These are phyloP conservation scores for Melikaiella ostensackeni DNA, from an alignment of 2,888 invertebrate genomes.

Conservation along the genomic window DNA sequence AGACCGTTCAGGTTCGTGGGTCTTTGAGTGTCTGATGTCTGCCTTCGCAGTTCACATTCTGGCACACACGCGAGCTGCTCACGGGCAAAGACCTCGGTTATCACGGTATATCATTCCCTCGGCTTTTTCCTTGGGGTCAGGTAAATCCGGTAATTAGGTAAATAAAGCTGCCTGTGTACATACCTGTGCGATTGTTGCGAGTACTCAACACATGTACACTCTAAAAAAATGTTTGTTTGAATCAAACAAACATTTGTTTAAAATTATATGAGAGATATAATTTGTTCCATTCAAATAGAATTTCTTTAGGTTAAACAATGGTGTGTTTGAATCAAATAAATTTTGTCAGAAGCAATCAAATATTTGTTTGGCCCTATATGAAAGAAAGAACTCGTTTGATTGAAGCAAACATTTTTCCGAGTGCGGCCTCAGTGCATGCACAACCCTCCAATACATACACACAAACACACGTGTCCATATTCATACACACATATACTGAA, in stretches of 20 bases:
- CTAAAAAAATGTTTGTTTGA: too few relatives aligned
- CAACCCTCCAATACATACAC: neutral
- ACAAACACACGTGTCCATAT: neutral
- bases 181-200: constrained; percentile 5
- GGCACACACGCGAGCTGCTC: constrained; percentile 33
- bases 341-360: too few relatives aligned
- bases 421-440: neutral
- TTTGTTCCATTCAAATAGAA: too few relatives aligned
- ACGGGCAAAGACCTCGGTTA: constrained; percentile 38
- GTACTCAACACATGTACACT: too few relatives aligned
- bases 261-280: too few relatives aligned
- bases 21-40: constrained; percentile 37
- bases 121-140: constrained; percentile 23
- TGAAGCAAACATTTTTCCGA: too few relatives aligned
- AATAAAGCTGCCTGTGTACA: constrained; percentile 37
- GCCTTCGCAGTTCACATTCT: constrained; percentile 32
- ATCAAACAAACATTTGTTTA: too few relatives aligned
- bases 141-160: constrained; percentile 38
- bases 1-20: constrained; percentile 27
- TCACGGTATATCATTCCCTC: constrained; percentile 35
- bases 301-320: too few relatives aligned
- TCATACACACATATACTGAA: neutral
- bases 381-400: too few relatives aligned
- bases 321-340: too few relatives aligned
- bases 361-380: too few relatives aligned